A percentile compares a stretch with the other conserved stretches of the same genome.
These are phyloP conservation scores for Epistrophe eligans DNA, from an alignment of 2,888 invertebrate species.

Conservation along the genomic window DNA sequence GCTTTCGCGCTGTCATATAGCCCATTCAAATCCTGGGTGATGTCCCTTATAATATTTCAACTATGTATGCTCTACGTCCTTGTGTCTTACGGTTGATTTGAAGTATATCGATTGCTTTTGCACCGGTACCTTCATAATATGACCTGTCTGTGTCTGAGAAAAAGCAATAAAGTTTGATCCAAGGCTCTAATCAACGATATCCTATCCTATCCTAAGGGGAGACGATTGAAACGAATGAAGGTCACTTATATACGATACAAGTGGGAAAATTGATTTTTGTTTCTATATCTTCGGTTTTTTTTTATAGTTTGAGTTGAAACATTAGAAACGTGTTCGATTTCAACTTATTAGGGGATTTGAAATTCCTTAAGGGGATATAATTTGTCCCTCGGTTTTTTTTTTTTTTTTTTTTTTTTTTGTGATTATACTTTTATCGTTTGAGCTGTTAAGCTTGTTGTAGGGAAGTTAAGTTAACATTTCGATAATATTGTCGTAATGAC, in stretches of 20 bases:
- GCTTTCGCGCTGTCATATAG: neutral
- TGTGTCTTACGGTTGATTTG: slow-evolving; percentile 31
- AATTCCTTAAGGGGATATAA: neutral
- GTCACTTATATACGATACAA: slow-evolving; percentile 8
- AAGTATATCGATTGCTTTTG: slow-evolving; percentile 37
- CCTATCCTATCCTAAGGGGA: neutral
- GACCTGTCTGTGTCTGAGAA: neutral
- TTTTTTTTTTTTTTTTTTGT: neutral
- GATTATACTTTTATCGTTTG: neutral
- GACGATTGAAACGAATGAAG: neutral
- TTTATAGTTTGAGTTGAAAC: neutral
- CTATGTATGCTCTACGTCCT: slow-evolving; percentile 29
- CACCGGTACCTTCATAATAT: neutral
- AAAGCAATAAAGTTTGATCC: neutral
- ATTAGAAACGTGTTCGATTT: slow-evolving; percentile 7
- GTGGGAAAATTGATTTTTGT: slow-evolving; percentile 30
- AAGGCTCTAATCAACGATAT: slow-evolving; percentile 32
- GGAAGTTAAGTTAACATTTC: slow-evolving; percentile 1
- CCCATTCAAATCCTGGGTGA: neutral
- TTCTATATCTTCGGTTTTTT: neutral
- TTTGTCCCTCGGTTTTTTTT: neutral
- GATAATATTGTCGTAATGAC: slow-evolving; percentile 5
- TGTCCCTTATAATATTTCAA: slow-evolving; percentile 9
- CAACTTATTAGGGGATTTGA: neutral
- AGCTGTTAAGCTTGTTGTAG: slow-evolving; percentile 8